These are phyloP conservation scores for Hybos culiciformis DNA, from an alignment of 2,888 invertebrate species.

Conservation along the genomic window DNA sequence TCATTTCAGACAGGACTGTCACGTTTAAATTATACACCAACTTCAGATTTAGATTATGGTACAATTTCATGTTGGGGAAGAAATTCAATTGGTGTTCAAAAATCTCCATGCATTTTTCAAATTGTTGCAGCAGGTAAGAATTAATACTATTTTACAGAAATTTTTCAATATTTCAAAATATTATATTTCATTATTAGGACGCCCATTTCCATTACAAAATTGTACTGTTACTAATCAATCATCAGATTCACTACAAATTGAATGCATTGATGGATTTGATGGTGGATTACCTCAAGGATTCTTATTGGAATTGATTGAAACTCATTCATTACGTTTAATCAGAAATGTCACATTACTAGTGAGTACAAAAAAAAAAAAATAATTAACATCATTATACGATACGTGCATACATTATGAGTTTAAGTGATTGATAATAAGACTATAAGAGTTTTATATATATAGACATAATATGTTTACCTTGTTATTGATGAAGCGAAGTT, in stretches of 20 bases:
- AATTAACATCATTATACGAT: too few relatives aligned
- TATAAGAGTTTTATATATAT: too few relatives aligned
- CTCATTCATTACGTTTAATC: slow-evolving; percentile 46
- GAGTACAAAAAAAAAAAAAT: slow-evolving; percentile 16
- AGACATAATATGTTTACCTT: too few relatives aligned
- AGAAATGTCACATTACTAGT: slow-evolving; percentile 33
- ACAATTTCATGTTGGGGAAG: slow-evolving; percentile 76
- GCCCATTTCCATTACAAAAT: slow-evolving; percentile 76
- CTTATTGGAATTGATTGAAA: slow-evolving; percentile 63
- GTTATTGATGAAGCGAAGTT: too few relatives aligned
- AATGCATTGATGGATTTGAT: slow-evolving; percentile 77
- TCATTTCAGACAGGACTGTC: slow-evolving; percentile 32
- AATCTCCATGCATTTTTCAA: slow-evolving; percentile 74
- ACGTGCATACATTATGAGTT: too few relatives aligned
- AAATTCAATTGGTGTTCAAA: slow-evolving; percentile 71
- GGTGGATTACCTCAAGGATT: slow-evolving; percentile 80
- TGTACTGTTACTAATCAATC: slow-evolving; percentile 83
- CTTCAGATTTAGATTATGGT: slow-evolving; percentile 78
- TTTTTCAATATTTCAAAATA: background rate
- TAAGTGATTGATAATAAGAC: too few relatives aligned
- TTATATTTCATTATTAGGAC: slow-evolving; percentile 42
- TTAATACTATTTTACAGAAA: background rate
- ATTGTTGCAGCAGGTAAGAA: slow-evolving; percentile 66
- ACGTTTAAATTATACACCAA: slow-evolving; percentile 70
- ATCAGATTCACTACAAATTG: slow-evolving; percentile 66